Evolutionary conservation across 2,113 vertebrate species (phyloP).

Genomic region (Catharus fuscescens): DNA sequence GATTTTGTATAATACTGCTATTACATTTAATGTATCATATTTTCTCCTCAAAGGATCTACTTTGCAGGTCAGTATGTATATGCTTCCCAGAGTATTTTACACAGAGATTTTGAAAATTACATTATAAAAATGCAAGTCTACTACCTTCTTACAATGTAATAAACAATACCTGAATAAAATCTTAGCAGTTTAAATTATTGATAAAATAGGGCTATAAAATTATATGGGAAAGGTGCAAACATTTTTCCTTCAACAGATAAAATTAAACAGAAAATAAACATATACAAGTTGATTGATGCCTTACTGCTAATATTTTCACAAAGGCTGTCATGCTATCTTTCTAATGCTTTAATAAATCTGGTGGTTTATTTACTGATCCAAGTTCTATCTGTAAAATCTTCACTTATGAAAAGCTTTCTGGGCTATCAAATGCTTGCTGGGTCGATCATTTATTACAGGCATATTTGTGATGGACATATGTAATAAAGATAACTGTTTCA

Average conservation of each 20-base stretch:
- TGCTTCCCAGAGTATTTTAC: neutral
- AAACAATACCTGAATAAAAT: conserved; percentile 5
- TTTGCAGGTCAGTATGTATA: neutral
- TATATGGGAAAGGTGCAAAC: neutral
- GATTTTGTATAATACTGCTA: neutral
- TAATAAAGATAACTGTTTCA: conserved; percentile 37
- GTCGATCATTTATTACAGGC: neutral
- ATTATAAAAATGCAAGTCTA: neutral
- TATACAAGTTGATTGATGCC: conserved; percentile 11
- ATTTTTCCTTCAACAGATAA: conserved; percentile 16
- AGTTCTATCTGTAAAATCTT: conserved; percentile 50
- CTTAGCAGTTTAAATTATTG: conserved; percentile 22
- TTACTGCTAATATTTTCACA: conserved; percentile 35
- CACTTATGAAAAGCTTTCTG: conserved; percentile 7
- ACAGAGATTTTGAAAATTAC: neutral
- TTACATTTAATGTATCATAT: neutral
- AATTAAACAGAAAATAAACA: conserved; percentile 44
- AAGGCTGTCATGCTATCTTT: neutral
- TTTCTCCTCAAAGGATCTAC: neutral
- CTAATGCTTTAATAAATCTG: conserved; percentile 40
- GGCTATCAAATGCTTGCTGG: conserved; percentile 10
- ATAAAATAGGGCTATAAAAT: conserved; percentile 7
- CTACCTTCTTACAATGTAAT: neutral
- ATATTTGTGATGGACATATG: conserved; percentile 8
- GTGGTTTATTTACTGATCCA: conserved; percentile 52